phyloP scores from a whole-genome alignment of 2,113 vertebrate genomes.

The Hippocampus abdominalis region DNA sequence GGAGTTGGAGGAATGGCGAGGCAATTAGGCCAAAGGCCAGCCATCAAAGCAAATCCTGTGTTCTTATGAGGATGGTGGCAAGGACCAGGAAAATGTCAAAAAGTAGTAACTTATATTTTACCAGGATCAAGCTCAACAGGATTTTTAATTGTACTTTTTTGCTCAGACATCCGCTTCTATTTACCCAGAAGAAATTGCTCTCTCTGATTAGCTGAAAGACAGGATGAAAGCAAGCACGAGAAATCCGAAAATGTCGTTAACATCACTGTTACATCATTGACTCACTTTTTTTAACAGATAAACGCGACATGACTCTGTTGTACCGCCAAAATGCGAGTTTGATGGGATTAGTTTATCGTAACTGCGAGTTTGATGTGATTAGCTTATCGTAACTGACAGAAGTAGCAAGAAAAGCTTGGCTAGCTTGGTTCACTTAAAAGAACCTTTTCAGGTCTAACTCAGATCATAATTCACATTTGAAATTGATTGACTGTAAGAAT shows the following conservation, averaged over 20 bases:
- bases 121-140: neutral
- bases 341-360: neutral
- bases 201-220: neutral
- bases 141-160: neutral
- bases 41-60: constrained; percentile 30
- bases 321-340: neutral
- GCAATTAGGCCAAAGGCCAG: constrained; percentile 20
- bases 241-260: neutral
- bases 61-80: constrained; percentile 8
- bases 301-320: neutral
- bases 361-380: neutral
- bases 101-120: neutral
- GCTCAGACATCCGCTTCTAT: neutral
- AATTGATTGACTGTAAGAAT: neutral
- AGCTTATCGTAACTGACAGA: neutral
- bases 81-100: neutral
- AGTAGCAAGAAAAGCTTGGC: neutral
- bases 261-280: neutral
- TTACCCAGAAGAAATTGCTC: neutral
- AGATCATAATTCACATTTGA: neutral
- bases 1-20: constrained; percentile 36
- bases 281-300: neutral
- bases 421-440: neutral
- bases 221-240: neutral
- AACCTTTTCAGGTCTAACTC: neutral